Evolutionary conservation across 2,113 vertebrate species (phyloP), one percentile per base, ranked within the genome.

Genomic region (Montifringilla adamsi): DNA sequence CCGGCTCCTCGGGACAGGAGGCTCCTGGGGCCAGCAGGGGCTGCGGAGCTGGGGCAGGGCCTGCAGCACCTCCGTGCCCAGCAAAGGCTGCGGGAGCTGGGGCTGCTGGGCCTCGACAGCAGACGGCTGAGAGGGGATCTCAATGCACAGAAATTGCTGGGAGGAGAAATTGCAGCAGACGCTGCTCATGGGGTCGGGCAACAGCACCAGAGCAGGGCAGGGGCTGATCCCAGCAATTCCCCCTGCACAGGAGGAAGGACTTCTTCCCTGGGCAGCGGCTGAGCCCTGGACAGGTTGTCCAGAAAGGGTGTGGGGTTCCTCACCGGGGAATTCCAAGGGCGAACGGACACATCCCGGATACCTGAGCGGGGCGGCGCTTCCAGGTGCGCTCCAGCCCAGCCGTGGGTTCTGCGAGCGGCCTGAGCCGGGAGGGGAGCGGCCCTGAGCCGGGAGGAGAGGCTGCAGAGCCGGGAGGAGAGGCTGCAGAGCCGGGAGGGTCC

Each of bases 261-360:
- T 46, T 6, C 44, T 11, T 6, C 56, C 41, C 41, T 12, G 33
- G 22, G 14, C 49, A 63, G n/a, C n/a, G n/a, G n/a, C n/a, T n/a
- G n/a, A n/a, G n/a, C 56, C 41, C 41, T 12, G 33, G 22, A 11
- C 49, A 63, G 81, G 27, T 9, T 10, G 47, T 7, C 15, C 56
- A 9, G 37, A 37, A 9, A 37, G 37, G 37, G 37, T 37, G 37
- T 37, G 37, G 37, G 8, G 37, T 37, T 35, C 24, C 49, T 17
- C 30, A 0, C n/a, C 11, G n/a, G 41, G 44, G 20, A 17, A 4
- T 7, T 7, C 30, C 6, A 6, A 23, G 41, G 11, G 18, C 5
- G 27, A 6, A 9, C 0, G 47, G 64, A 6, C 56, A 20, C 55
- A 15, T 3, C 10, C 15, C 2, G n/a, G 11, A 3, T 2, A 23